Base-by-base conservation (phyloP, 2,888 invertebrate genomes). In the Diarsia dahlii region DNA sequence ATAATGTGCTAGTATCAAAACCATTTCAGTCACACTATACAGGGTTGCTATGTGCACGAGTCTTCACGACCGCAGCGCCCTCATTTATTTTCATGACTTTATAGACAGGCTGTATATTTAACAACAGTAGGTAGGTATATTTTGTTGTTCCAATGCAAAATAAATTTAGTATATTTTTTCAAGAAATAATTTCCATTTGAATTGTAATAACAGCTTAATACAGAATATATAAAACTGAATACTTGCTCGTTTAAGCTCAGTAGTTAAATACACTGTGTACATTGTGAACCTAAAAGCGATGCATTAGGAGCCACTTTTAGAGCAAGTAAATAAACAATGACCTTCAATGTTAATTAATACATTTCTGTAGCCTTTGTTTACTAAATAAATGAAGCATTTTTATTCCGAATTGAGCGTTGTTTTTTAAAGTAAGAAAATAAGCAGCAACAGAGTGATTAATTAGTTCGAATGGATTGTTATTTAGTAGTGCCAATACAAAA, bases 341-440 rank as follows among this genome's bases (percentile, higher is more conserved):
- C 56, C 18, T 50, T 74, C 23, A 39, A 68, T 50, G 64, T 78
- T 73, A 73, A 71, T 60, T 64, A 78, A 60, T 28, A 63, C 18
- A 48, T 60, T 60, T 65, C 34, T 52, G 28, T 50, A 62, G 39
- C 63, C 46, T n/a, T 71, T 75, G 34, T 66, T 52, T 39, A 45
- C 52, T 56, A 69, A 23, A 68, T 45, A 15, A 71, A 70, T 50
- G 18, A 63, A 60, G 9, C 18, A 68, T 64, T 67, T 64, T 67
- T 68, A 56, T 81, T 68, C 28, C 20, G 10, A 66, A 63, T 54
- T 20, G 45, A 74, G n/a, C 50, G 45, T 65, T 63, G 23, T 84
- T 71, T 74, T 68, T 68, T 60, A 8, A 67, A 48, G 20, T n/a
- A 50, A 45, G 6, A 46, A 39, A n/a, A 63, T 46, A 62, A 45